Conservation (phyloP, 1,140 invertebrate genomes). For the Coptotermes formosanus region DNA sequence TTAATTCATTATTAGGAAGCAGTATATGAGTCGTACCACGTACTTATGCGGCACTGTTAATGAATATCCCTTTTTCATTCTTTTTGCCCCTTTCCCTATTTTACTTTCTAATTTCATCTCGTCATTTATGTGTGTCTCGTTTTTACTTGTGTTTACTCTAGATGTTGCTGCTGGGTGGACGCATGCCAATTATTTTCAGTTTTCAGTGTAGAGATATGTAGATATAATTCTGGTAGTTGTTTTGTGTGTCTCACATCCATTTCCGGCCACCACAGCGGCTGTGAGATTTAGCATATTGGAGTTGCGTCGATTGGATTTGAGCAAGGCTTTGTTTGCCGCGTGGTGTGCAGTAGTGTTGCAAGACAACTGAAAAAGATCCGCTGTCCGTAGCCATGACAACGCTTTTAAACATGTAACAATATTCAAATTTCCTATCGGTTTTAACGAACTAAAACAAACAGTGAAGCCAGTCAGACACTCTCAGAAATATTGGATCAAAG, state of each 20-base stretch:
- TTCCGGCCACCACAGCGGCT: background rate
- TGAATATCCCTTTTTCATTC: too few species aligned
- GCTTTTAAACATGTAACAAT: conserved; percentile 2
- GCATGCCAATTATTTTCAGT: too few species aligned
- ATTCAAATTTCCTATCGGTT: conserved; percentile 8
- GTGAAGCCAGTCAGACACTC: background rate
- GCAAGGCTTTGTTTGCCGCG: background rate
- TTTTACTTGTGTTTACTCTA: too few species aligned
- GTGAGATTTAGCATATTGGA: background rate
- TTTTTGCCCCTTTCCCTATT: too few species aligned
- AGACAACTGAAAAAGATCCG: background rate
- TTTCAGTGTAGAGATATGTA: too few species aligned
- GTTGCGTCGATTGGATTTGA: background rate
- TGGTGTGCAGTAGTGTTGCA: background rate
- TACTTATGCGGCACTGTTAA: too few species aligned
- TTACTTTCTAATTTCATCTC: too few species aligned
- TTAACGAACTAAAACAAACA: background rate
- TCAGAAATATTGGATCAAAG: background rate
- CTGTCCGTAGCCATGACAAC: background rate
- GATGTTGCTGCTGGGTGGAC: too few species aligned
- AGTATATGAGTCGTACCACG: too few species aligned
- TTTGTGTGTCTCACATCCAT: background rate
- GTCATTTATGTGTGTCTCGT: too few species aligned
- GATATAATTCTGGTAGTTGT: too few species aligned
- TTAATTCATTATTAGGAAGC: too few species aligned